Conservation (phyloP, 2,888 invertebrate species). For the Drosophila meridiana region DNA sequence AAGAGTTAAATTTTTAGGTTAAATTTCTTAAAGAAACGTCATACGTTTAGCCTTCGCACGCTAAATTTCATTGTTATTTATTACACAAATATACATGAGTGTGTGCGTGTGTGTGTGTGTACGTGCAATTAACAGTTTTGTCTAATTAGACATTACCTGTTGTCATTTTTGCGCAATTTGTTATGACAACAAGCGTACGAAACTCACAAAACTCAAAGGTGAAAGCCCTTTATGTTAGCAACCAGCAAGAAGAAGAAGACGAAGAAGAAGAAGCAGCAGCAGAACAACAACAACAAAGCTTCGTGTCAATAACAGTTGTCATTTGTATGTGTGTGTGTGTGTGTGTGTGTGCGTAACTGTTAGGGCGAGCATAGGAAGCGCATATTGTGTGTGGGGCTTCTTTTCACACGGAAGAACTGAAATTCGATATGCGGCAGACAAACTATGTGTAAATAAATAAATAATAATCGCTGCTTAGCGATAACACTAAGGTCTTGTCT, state of each 20-base stretch:
- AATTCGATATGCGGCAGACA: conserved; percentile 46
- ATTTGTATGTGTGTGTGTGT: conserved; percentile 18
- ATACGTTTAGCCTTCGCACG: conserved; percentile 51
- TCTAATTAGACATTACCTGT: conserved; percentile 68
- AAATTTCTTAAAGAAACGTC: conserved; percentile 30
- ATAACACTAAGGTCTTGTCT: conserved; percentile 13
- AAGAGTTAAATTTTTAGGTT: conserved; percentile 39
- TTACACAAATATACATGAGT: not conserved
- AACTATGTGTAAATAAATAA: conserved; percentile 55
- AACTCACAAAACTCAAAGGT: conserved; percentile 47
- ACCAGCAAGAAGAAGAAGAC: conserved; percentile 9
- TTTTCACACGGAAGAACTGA: conserved; percentile 57
- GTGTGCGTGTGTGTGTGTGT: conserved; percentile 14
- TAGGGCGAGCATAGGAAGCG: conserved; percentile 34
- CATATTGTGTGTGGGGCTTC: conserved; percentile 62
- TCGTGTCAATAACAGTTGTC: conserved; percentile 69
- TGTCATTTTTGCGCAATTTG: conserved; percentile 50
- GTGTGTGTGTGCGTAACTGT: conserved; percentile 24
- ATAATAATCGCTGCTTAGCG: conserved; percentile 41
- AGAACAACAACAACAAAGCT: conserved; percentile 27
- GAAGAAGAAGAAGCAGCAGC: conserved; percentile 24
- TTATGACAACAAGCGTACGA: conserved; percentile 47
- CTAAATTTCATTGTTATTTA: conserved; percentile 45
- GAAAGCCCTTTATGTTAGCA: conserved; percentile 66
- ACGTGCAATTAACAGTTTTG: conserved; percentile 52